A percentile compares a stretch with the other conserved stretches of the same genome.
phyloP scores from a whole-genome alignment of 2,888 invertebrate genomes.

The Muscina levida region DNA sequence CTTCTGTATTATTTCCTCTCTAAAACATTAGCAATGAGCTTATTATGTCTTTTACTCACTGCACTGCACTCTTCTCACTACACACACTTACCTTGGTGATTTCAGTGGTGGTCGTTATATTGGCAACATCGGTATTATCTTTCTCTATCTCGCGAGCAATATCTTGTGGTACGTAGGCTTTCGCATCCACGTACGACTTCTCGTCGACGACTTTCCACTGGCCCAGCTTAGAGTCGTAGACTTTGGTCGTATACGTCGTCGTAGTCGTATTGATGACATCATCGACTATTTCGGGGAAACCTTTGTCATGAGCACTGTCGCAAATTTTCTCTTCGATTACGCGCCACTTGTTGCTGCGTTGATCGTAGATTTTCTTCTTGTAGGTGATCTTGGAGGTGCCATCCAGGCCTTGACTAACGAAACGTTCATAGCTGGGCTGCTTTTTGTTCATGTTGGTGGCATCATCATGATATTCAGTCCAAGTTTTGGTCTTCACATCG shows the following conservation, averaged over 20 bases:
- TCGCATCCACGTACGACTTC: slow-evolving; percentile 79
- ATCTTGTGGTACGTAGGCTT: slow-evolving; percentile 79
- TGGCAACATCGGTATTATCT: slow-evolving; percentile 80
- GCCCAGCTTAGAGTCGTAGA: slow-evolving; percentile 79
- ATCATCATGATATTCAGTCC: slow-evolving; percentile 76
- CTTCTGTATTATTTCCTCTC: too few species aligned
- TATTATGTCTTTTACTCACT: too few species aligned
- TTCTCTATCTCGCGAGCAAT: slow-evolving; percentile 80
- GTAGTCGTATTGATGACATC: slow-evolving; percentile 80
- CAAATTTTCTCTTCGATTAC: slow-evolving; percentile 82
- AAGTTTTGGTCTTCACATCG: slow-evolving; percentile 79
- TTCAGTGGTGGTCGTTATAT: slow-evolving; percentile 80
- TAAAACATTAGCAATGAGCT: too few species aligned
- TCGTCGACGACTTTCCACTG: slow-evolving; percentile 80
- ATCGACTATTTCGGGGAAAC: slow-evolving; percentile 80
- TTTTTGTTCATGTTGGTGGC: slow-evolving; percentile 71
- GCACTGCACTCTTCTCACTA: too few species aligned
- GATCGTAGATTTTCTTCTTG: slow-evolving; percentile 79
- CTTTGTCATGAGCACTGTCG: slow-evolving; percentile 78
- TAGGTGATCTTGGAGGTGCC: slow-evolving; percentile 78
- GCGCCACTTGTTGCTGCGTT: slow-evolving; percentile 78
- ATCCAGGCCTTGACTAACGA: slow-evolving; percentile 79
- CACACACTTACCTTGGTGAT: slow-evolving; percentile 78
- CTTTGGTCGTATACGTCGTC: slow-evolving; percentile 80
- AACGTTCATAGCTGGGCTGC: slow-evolving; percentile 77